Evolutionary conservation across 1,140 invertebrate species (phyloP), one percentile per base, ranked within the genome.

Genomic region (Drosophila quadrilineata): DNA sequence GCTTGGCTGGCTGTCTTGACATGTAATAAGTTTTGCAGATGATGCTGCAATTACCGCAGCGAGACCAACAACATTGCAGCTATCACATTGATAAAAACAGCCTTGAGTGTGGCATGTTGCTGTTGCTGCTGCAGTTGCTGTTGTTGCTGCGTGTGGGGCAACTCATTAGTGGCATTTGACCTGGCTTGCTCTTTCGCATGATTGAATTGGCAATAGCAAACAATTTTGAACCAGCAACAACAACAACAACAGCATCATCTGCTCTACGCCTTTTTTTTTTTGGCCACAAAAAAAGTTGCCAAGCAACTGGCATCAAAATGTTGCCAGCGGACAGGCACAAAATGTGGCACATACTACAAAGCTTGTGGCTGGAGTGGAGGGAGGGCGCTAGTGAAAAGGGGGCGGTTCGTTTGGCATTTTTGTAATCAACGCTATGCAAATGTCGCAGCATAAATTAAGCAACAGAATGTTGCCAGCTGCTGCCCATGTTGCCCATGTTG

Each of bases 111-210:
- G n/a, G n/a, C n/a, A n/a, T 58, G 69, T 52, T 66, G 62, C 43
- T 57, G 40, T 6, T 48, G 40, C 10, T 22, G 49, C 10, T 60
- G 57, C 5, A 17, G 29, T 10, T n/a, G 36, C 9, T 28, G 41
- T 28, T 58, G 49, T 62, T 21, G 53, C 77, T 84, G 79, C 74
- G 79, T 84, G 79, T 84, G 79, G 79, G 79, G 79, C 73, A 84
- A 85, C 79, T 84, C 79, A 84, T 84, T 84, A 84, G 79, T 84
- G 79, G 79, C 79, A 77, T 84, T 84, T 84, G 79, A 84, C 79
- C 79, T 75, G 74, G 26, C 79, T 67, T 85, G 79, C 79, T 71
- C 79, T 79, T 82, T 74, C 57, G 79, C 57, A 60, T 77, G 79
- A 84, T 84, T 84, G 79, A 84, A 84, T 84, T 84, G 84, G 79